A percentile compares a stretch with the other conserved stretches of the same genome.
Conservation (phyloP, 2,113 vertebrate species). For the Myotis brandtii region DNA sequence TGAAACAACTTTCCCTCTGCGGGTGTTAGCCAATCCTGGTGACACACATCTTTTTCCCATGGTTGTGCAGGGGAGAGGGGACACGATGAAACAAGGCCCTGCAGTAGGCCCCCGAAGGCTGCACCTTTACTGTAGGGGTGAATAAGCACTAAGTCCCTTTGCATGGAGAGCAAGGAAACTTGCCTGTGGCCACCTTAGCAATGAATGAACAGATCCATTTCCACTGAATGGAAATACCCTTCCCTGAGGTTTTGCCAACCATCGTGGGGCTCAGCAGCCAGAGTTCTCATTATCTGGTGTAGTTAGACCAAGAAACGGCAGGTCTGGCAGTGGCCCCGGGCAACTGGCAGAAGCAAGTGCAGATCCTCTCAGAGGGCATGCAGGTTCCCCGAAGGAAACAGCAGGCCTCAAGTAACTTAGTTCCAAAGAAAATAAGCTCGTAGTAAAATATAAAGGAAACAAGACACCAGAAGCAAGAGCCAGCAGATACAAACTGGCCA, state of each 20-base stretch:
- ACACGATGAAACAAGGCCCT: neutral
- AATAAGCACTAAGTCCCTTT: neutral
- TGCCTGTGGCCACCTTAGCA: neutral
- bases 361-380: neutral
- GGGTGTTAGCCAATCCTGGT: neutral
- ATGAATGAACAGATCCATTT: neutral
- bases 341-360: neutral
- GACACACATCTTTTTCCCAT: neutral
- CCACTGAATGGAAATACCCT: neutral
- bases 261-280: neutral
- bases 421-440: conserved; percentile 7
- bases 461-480: conserved; percentile 17
- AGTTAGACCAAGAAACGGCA: neutral
- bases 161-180: neutral
- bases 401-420: neutral
- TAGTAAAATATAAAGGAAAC: conserved; percentile 27
- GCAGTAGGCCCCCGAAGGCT: neutral
- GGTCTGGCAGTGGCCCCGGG: neutral
- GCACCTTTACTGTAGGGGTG: neutral
- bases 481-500: neutral
- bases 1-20: neutral
- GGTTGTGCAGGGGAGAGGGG: too few species aligned
- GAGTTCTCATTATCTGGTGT: neutral
- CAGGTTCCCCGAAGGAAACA: neutral
- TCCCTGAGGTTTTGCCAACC: neutral